phyloP scores from a whole-genome alignment of 2,113 vertebrate species.

The Melanerpes formicivorus region DNA sequence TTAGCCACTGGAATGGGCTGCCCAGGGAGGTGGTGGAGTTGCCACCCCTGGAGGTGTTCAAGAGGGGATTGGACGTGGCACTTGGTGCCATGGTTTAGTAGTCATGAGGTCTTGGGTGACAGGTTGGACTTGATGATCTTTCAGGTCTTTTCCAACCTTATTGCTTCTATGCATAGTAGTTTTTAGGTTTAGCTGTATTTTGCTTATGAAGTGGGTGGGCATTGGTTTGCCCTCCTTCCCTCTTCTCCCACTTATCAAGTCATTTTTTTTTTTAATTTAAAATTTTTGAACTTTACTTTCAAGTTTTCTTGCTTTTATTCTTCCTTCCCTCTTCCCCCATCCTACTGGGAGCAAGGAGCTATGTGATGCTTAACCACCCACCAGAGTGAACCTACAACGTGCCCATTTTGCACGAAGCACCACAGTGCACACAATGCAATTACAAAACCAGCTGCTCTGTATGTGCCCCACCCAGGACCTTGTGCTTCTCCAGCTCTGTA shows the following conservation, averaged over 20 bases:
- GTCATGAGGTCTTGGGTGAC: no score
- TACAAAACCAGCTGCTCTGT: background rate
- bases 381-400: background rate
- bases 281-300: background rate
- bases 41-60: no score
- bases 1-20: no score
- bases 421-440: no score
- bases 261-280: background rate
- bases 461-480: background rate
- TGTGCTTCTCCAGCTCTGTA: accelerated
- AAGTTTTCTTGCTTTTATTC: background rate
- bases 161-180: background rate
- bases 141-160: no score
- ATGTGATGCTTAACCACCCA: no score
- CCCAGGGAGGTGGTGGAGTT: no score
- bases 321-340: background rate
- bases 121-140: no score
- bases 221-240: background rate
- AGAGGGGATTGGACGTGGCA: no score
- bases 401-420: background rate
- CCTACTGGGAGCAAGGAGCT: background rate
- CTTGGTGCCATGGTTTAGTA: no score
- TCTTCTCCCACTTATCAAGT: background rate
- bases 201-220: background rate
- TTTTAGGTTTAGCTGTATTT: background rate